phyloP scores from a whole-genome alignment of 2,113 vertebrate genomes.

The Bufo bufo region DNA sequence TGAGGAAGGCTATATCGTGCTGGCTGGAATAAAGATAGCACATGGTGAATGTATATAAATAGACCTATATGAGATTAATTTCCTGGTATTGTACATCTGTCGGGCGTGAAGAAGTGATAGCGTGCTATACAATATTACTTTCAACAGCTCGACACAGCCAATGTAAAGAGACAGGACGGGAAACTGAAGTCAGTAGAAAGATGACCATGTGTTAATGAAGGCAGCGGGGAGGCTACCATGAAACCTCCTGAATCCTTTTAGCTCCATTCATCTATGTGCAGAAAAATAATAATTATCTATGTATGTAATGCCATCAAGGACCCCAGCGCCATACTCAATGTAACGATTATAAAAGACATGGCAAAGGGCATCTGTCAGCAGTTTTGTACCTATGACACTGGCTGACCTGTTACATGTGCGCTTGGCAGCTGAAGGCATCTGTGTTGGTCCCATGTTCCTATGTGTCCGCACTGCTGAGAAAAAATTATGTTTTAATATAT shows the following conservation, averaged over 20 bases:
- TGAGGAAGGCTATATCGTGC: not conserved
- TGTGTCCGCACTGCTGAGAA: too few species aligned
- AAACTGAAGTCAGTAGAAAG: constrained; percentile 9
- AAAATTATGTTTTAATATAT: too few species aligned
- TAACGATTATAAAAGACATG: too few species aligned
- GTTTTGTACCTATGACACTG: too few species aligned
- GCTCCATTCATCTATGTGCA: not conserved
- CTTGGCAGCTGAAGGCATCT: too few species aligned
- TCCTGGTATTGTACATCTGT: constrained; percentile 49
- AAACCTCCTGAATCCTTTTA: not conserved
- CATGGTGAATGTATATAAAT: constrained; percentile 21
- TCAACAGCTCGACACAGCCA: not conserved
- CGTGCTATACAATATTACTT: constrained; percentile 24
- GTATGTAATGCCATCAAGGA: not conserved
- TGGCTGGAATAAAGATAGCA: not conserved
- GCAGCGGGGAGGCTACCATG: not conserved
- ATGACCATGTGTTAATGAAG: not conserved
- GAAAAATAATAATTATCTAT: not conserved
- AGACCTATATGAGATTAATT: constrained; percentile 9
- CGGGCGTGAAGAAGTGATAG: not conserved
- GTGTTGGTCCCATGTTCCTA: too few species aligned
- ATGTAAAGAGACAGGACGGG: constrained; percentile 7
- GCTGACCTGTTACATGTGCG: too few species aligned
- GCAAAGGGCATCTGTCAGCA: too few species aligned
- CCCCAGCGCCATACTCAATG: too few species aligned